phyloP scores from a whole-genome alignment of 2,113 vertebrate species.

The Parotia lawesii region DNA sequence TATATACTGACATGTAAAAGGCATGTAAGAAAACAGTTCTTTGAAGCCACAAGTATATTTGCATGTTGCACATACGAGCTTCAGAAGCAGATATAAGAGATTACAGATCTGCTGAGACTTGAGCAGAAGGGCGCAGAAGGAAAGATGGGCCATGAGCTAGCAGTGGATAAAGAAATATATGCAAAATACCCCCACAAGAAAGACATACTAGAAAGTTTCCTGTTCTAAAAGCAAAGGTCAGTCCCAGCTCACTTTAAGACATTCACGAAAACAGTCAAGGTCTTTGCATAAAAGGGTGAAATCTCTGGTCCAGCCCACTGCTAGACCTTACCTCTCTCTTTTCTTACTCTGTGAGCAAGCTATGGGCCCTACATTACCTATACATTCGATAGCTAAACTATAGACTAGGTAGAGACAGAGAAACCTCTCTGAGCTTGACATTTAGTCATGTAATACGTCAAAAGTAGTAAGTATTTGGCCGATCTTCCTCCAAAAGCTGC shows the following conservation, averaged over 20 bases:
- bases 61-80: not conserved
- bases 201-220: not conserved
- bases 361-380: not conserved
- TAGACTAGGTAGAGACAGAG: not conserved
- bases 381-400: not conserved
- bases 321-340: not conserved
- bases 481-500: not conserved
- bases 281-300: not conserved
- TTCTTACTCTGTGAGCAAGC: not conserved
- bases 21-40: not conserved
- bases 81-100: not conserved
- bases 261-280: not conserved
- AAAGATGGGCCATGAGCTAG: not conserved
- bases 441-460: not conserved
- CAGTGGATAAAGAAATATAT: not conserved
- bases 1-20: not conserved
- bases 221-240: slow-evolving; percentile 18
- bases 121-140: not conserved
- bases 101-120: not conserved
- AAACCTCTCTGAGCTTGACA: not conserved
- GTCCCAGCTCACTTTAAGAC: not conserved
- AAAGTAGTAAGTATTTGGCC: not conserved
- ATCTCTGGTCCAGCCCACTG: not conserved
- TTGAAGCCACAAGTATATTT: not conserved
- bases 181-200: not conserved